Evolutionary conservation across 1,140 invertebrate genomes (phyloP).

Genomic region (Steinernema feltiae): DNA sequence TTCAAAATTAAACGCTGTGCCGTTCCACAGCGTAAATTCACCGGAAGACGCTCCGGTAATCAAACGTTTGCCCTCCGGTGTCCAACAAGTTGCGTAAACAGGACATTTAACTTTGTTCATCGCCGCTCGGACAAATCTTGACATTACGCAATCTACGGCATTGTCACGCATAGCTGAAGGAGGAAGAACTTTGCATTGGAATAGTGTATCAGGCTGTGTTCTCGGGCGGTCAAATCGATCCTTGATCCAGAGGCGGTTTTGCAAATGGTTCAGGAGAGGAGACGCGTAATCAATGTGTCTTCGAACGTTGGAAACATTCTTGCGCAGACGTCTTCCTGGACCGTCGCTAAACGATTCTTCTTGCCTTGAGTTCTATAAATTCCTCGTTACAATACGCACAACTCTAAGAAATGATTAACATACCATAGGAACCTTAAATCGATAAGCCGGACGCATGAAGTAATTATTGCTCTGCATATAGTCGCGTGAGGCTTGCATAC

Average conservation of each 20-base stretch:
- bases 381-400: too few species aligned
- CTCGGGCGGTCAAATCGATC: slow-evolving; percentile 14
- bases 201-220: slow-evolving; percentile 29
- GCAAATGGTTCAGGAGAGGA: slow-evolving; percentile 35
- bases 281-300: slow-evolving; percentile 40
- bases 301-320: slow-evolving; percentile 40
- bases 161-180: slow-evolving; percentile 67
- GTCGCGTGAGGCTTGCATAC: background rate
- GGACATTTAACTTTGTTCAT: slow-evolving; percentile 99
- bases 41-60: slow-evolving; percentile 97
- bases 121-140: slow-evolving; percentile 89
- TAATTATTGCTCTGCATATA: slow-evolving; percentile 7
- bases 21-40: slow-evolving; percentile 99
- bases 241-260: background rate
- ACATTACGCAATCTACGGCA: slow-evolving; percentile 92
- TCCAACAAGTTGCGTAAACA: slow-evolving; percentile 97
- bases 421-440: background rate
- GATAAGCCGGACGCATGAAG: slow-evolving; percentile 2
- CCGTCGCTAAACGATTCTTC: slow-evolving; percentile 17
- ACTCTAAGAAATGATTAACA: too few species aligned
- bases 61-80: slow-evolving; percentile 89
- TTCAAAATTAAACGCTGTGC: slow-evolving; percentile 99
- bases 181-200: slow-evolving; percentile 46
- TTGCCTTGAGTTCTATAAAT: background rate
- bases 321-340: slow-evolving; percentile 30